Percentiles rank a stretch among this genome's conserved stretches.
Conservation (phyloP, 2,797 vertebrate genomes). For the Hippopotamyrus pictus region DNA sequence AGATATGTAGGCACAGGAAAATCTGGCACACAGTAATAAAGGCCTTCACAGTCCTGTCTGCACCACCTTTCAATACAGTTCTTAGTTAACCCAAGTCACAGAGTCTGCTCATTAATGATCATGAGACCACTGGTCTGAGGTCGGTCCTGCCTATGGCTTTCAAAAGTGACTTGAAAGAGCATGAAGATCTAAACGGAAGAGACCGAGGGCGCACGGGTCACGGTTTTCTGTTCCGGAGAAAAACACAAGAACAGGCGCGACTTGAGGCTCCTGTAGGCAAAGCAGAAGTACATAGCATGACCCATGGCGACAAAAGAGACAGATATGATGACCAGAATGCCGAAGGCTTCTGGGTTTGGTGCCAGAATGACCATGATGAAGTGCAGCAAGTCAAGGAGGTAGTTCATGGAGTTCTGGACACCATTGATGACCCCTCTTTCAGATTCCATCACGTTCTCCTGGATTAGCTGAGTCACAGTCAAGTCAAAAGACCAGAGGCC, state of each 20-base stretch:
- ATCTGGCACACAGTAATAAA: background rate
- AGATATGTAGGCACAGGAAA: background rate
- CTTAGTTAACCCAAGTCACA: background rate
- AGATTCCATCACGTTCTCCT: conserved; percentile 92
- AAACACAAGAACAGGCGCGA: conserved; percentile 77
- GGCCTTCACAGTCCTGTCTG: background rate
- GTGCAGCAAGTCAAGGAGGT: conserved; percentile 94
- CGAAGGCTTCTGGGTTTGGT: conserved; percentile 91
- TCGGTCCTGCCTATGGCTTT: background rate
- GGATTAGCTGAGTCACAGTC: conserved; percentile 93
- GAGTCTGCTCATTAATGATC: background rate
- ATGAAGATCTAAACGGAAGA: conserved; percentile 52
- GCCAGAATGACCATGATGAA: conserved; percentile 99
- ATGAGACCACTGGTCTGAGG: background rate
- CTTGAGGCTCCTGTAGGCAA: conserved; percentile 81
- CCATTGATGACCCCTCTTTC: conserved; percentile 95
- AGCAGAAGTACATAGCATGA: conserved; percentile 92
- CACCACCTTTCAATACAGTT: background rate
- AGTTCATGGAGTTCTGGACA: conserved; percentile 99
- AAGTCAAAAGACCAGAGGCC: conserved; percentile 98
- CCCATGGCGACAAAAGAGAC: conserved; percentile 95
- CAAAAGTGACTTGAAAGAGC: background rate
- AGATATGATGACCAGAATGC: conserved; percentile 90
- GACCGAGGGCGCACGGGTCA: conserved; percentile 52
- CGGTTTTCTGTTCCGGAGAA: conserved; percentile 69